Base-by-base conservation (phyloP, 2,888 invertebrate species). In the Cataglyphis cursor region DNA sequence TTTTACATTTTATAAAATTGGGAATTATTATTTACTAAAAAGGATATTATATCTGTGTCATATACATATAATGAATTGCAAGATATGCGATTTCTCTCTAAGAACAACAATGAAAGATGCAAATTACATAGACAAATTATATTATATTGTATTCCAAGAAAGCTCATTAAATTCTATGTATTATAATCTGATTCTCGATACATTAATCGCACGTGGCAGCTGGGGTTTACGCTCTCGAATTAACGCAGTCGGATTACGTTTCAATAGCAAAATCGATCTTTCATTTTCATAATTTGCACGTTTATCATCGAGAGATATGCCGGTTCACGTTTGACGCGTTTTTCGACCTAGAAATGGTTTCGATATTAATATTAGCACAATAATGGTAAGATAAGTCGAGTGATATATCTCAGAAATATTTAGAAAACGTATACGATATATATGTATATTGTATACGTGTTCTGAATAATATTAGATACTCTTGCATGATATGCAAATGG, bases 121-220 rank as follows among this genome's bases (percentile, higher is more conserved):
- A 61, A 59, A 78, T 68, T 21, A 10, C 44, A 21, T 41, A 18
- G 44, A 48, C 44, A 70, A 70, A 80, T 61, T 61, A 35, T 35
- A 48, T 80, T 70, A 70, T 70, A 44, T 70, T 70, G 44, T 70
- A 44, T 80, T 41, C 15, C 12, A 59, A 70, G 70, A 44, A 68
- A 68, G 68, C 59, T 78, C 78, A 59, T 78, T 66, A 78, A 78
- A 68, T 68, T 78, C 10, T 59, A 65, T 18, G 21, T 35, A 35
- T 35, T 35, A 35, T 78, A 68, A 78, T 70, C 44, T 48, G 78
- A 70, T 80, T 80, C 44, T 38, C 70, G 59, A 68, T 31, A 48
- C 18, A 24, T 66, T 66, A 70, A 54, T 66, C 21, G 51, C 21
- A 65, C 24, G 24, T n/a, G 24, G 57, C 57, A 68, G 31, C 28